phyloP scores from a whole-genome alignment of 2,888 invertebrate genomes.

The Microctonus brassicae region DNA sequence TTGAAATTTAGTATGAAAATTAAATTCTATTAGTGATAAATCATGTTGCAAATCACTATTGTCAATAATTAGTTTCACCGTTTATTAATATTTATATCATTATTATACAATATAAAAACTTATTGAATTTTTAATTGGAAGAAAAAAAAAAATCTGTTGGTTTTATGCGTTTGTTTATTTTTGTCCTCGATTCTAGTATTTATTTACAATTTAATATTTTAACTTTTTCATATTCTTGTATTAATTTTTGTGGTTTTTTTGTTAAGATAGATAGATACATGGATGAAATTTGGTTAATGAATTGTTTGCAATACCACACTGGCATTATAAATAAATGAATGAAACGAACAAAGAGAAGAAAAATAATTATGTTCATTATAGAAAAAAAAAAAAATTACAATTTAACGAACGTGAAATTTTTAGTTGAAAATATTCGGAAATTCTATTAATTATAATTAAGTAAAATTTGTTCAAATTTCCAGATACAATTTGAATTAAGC shows the following conservation, averaged over 20 bases:
- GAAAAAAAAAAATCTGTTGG: not conserved
- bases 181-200: not conserved
- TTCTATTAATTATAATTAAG: no score
- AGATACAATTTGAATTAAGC: no score
- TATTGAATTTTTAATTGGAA: conserved; percentile 7
- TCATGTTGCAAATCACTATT: conserved; percentile 3
- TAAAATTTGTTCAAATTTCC: no score
- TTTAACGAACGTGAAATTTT: no score
- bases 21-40: not conserved
- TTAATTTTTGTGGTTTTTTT: no score
- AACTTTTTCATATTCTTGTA: no score
- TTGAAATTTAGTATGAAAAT: not conserved
- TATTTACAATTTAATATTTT: not conserved
- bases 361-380: no score
- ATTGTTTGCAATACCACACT: not conserved
- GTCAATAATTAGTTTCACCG: not conserved
- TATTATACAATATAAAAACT: conserved; percentile 5
- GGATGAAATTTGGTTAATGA: not conserved
- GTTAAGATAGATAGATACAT: not conserved
- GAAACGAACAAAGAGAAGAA: not conserved
- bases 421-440: no score
- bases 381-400: not conserved
- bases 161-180: not conserved
- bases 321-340: not conserved
- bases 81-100: conserved; percentile 2